Evolutionary conservation across 2,888 invertebrate genomes (phyloP).

Genomic region (Drosophila stalkeri): DNA sequence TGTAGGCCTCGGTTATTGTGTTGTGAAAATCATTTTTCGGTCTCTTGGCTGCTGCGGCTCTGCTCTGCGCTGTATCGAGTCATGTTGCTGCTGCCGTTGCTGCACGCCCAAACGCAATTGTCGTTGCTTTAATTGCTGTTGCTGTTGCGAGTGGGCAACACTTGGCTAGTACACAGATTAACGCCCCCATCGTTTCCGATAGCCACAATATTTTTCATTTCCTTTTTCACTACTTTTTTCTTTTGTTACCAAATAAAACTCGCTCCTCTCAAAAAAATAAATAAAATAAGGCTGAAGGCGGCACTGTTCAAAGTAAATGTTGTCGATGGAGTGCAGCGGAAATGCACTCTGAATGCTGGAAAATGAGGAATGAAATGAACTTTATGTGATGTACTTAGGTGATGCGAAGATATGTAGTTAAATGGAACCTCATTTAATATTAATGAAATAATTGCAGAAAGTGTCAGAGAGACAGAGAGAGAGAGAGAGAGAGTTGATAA

Average conservation of each 20-base stretch:
- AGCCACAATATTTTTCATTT: conserved; percentile 25
- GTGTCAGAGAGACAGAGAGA: neutral
- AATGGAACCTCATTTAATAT: conserved; percentile 5
- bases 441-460: neutral
- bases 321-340: conserved; percentile 21
- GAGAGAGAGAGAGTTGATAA: neutral
- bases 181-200: conserved; percentile 55
- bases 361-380: conserved; percentile 6
- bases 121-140: conserved; percentile 76
- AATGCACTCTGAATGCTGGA: conserved; percentile 20
- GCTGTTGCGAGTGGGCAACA: conserved; percentile 54
- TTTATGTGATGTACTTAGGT: neutral
- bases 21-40: conserved; percentile 59
- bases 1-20: conserved; percentile 49
- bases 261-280: neutral
- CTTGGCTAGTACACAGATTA: conserved; percentile 60
- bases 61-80: neutral
- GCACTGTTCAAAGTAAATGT: conserved; percentile 38
- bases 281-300: conserved; percentile 32
- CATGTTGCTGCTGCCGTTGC: conserved; percentile 34
- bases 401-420: neutral
- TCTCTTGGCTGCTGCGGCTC: conserved; percentile 51
- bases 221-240: conserved; percentile 4
- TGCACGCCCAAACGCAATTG: conserved; percentile 74
- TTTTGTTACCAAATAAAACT: conserved; percentile 30